Conservation (phyloP, 1,140 invertebrate species). For the Lanistes nyassanus region DNA sequence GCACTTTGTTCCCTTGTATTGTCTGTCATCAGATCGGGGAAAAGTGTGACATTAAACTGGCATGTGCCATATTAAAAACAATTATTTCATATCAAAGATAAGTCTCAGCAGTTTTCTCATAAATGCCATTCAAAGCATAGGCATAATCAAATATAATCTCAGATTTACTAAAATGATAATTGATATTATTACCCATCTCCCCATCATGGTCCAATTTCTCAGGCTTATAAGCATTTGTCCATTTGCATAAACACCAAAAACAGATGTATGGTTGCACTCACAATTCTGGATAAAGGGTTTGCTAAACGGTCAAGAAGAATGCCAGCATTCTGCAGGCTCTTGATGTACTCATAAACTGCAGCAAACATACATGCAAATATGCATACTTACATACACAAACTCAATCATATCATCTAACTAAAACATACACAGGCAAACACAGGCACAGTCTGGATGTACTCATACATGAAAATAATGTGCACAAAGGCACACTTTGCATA, state of each 20-base stretch:
- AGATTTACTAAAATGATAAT: not conserved
- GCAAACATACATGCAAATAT: too few relatives aligned
- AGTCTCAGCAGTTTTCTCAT: too few relatives aligned
- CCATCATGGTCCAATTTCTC: not conserved
- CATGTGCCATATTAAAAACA: too few relatives aligned
- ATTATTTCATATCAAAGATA: too few relatives aligned
- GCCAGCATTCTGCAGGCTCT: slow-evolving; percentile 73
- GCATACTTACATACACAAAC: too few relatives aligned
- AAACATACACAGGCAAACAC: too few relatives aligned
- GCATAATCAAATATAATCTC: not conserved
- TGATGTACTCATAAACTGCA: slow-evolving; percentile 79
- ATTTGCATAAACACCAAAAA: not conserved
- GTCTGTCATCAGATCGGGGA: slow-evolving; percentile 3
- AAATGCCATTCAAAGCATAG: too few relatives aligned
- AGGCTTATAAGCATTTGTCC: not conserved
- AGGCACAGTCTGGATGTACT: not conserved
- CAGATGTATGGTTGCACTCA: not conserved
- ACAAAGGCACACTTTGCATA: too few relatives aligned
- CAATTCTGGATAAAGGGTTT: slow-evolving; percentile 33
- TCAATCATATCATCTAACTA: not conserved
- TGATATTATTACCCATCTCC: not conserved
- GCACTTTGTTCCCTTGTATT: slow-evolving; percentile 49
- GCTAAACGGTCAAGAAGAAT: slow-evolving; percentile 83
- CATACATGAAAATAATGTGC: not conserved
- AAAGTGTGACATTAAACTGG: too few relatives aligned